Evolutionary conservation across 2,888 invertebrate species (phyloP).

Genomic region (Clistopyga incitator): DNA sequence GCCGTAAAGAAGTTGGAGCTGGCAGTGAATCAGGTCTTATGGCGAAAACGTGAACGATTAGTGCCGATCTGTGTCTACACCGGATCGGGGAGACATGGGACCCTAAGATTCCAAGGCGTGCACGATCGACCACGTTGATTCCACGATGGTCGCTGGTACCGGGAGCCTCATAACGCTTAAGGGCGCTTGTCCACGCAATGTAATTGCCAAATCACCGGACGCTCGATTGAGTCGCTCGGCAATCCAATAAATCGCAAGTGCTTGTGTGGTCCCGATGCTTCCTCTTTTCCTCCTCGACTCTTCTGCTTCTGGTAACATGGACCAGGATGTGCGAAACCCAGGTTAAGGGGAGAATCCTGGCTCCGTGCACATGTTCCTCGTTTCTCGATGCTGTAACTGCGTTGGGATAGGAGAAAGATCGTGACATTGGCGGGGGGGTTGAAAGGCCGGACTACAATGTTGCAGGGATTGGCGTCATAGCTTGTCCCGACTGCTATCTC

Average conservation of each 20-base stretch:
- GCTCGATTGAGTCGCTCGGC: constrained; percentile 70
- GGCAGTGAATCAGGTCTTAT: constrained; percentile 81
- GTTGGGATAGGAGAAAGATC: constrained; percentile 2
- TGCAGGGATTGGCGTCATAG: constrained; percentile 32
- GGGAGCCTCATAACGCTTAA: constrained; percentile 16
- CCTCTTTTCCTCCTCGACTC: constrained; percentile 36
- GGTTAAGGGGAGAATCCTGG: constrained; percentile 12
- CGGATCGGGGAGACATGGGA: constrained; percentile 69
- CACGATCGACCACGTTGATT: constrained; percentile 31
- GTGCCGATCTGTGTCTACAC: constrained; percentile 81
- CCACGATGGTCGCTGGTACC: constrained; percentile 6
- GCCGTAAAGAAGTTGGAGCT: constrained; percentile 80
- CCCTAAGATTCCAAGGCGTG: constrained; percentile 53
- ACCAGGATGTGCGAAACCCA: constrained; percentile 42
- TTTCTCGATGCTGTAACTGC: constrained; percentile 10
- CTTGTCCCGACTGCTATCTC: constrained; percentile 11
- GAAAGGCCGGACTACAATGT: neutral
- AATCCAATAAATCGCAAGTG: constrained; percentile 73
- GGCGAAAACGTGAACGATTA: constrained; percentile 84
- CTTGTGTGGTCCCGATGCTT: constrained; percentile 73
- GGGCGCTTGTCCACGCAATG: constrained; percentile 67
- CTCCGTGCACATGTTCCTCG: constrained; percentile 2
- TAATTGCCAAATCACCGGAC: constrained; percentile 75
- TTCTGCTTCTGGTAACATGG: neutral
- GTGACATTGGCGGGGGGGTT: neutral